These are phyloP conservation scores for Lutraria rhynchaena DNA, from an alignment of 1,140 invertebrate genomes.

Conservation along the genomic window DNA sequence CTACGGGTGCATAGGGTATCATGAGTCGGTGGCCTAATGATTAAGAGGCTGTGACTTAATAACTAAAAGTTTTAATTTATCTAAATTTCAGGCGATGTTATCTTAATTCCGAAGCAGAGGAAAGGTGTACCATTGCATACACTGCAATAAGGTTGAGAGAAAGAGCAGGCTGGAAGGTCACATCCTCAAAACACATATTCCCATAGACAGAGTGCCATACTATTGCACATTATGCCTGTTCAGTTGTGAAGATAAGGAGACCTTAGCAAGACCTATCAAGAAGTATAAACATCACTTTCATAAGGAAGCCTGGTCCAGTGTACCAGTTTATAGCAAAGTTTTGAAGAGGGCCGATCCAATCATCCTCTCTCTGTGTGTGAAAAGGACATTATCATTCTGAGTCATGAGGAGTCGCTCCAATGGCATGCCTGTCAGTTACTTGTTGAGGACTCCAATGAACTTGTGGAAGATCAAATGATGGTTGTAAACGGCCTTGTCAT, in stretches of 20 bases:
- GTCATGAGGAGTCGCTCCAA: neutral
- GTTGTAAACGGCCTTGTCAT: neutral
- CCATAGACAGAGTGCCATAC: neutral
- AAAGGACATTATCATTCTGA: neutral
- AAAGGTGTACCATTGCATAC: constrained; percentile 4
- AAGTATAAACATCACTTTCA: neutral
- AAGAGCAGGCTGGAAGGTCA: constrained; percentile 7
- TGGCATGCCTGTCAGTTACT: neutral
- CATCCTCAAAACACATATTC: constrained; percentile 19
- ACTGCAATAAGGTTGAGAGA: neutral
- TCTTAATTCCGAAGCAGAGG: neutral
- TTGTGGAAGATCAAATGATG: neutral
- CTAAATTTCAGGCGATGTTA: neutral
- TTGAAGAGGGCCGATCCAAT: constrained; percentile 1
- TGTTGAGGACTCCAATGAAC: neutral
- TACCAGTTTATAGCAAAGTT: neutral
- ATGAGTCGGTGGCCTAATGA: too few relatives aligned
- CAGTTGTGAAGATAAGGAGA: neutral
- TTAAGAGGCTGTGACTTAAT: too few relatives aligned
- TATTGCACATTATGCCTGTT: constrained; percentile 12
- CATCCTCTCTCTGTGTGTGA: constrained; percentile 8
- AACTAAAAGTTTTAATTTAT: too few relatives aligned
- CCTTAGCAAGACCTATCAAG: neutral
- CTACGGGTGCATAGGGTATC: too few relatives aligned
- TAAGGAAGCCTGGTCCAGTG: neutral